Evolutionary conservation across 2,113 vertebrate species (phyloP).

Genomic region (Dipodomys stephensi): DNA sequence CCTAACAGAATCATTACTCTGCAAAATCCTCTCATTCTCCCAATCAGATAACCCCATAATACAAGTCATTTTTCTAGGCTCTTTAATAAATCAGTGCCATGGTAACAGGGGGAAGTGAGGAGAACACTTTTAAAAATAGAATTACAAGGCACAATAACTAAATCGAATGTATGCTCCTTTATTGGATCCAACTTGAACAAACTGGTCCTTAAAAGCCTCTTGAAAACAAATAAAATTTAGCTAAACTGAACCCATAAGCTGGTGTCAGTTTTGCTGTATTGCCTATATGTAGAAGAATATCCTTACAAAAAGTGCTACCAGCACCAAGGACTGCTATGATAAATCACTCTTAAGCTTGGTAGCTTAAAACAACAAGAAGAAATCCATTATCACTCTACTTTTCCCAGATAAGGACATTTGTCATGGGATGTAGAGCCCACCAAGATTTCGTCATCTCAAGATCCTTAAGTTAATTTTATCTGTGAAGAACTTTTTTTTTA

Average conservation of each 20-base stretch:
- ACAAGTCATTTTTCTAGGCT: neutral
- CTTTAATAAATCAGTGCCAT: conserved; percentile 17
- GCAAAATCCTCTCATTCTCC: neutral
- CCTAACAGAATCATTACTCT: neutral
- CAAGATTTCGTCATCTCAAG: neutral
- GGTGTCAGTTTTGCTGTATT: neutral
- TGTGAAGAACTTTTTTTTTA: neutral
- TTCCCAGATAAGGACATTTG: neutral
- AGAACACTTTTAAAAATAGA: conserved; percentile 36
- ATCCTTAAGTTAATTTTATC: conserved; percentile 34
- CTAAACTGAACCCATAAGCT: neutral
- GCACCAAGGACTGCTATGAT: neutral
- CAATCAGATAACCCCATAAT: neutral
- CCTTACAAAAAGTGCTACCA: neutral
- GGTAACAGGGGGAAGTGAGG: neutral
- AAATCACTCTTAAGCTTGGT: neutral
- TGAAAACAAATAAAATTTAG: neutral
- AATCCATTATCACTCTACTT: neutral
- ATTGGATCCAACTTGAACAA: neutral
- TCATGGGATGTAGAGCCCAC: neutral
- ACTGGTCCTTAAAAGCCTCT: neutral
- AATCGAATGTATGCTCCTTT: neutral
- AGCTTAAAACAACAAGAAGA: neutral
- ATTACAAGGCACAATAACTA: neutral
- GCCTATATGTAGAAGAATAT: neutral